These are phyloP conservation scores for Aromia moschata DNA, from an alignment of 2,888 invertebrate species.

Conservation along the genomic window DNA sequence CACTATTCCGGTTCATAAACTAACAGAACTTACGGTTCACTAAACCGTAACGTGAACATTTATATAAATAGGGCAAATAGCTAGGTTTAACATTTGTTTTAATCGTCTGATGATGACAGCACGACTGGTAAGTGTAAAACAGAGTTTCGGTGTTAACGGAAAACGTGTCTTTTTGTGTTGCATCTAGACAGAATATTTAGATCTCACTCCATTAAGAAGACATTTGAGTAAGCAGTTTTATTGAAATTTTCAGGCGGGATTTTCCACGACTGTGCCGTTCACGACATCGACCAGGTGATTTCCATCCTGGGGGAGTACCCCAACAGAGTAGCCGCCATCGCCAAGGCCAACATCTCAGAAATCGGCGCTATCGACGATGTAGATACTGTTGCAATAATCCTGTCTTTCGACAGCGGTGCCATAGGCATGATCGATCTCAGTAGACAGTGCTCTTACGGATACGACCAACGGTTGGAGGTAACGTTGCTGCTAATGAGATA, in stretches of 20 bases:
- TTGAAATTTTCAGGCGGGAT: conserved; percentile 66
- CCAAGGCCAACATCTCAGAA: conserved; percentile 68
- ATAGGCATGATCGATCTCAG: conserved; percentile 72
- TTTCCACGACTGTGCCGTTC: conserved; percentile 75
- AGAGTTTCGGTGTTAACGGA: too few relatives aligned
- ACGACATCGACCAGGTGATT: conserved; percentile 74
- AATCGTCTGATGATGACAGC: too few relatives aligned
- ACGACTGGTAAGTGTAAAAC: too few relatives aligned
- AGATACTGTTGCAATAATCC: conserved; percentile 70
- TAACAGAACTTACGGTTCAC: too few relatives aligned
- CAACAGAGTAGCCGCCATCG: conserved; percentile 66
- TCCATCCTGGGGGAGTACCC: conserved; percentile 74
- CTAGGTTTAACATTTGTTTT: too few relatives aligned
- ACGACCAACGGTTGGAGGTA: conserved; percentile 74
- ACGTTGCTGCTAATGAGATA: background rate
- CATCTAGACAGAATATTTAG: too few relatives aligned
- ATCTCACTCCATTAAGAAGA: too few relatives aligned
- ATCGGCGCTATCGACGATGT: conserved; percentile 70
- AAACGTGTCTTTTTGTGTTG: too few relatives aligned
- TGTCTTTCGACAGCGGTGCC: conserved; percentile 72
- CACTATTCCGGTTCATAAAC: too few relatives aligned
- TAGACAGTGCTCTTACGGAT: conserved; percentile 71
- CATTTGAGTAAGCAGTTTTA: too few relatives aligned
- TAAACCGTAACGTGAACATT: too few relatives aligned
- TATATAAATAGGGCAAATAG: too few relatives aligned